phyloP scores from a whole-genome alignment of 2,113 vertebrate genomes.

The human region GRCh38 chr1:48204001-48204500 shows the following conservation, averaged over 20 bases:
- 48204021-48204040: not conserved
- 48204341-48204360: not conserved
- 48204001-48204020: not conserved
- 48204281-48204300: not conserved
- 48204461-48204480: not conserved
- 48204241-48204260: not conserved
- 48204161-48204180: not conserved
- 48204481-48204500: not conserved
- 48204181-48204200: not conserved
- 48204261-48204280: not conserved
- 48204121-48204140: not conserved
- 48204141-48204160: not conserved
- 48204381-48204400: fast-evolving
- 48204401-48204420: not conserved
- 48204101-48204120: not conserved
- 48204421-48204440: not conserved
- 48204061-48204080: not conserved
- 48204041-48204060: not conserved
- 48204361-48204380: not conserved
- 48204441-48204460: not conserved
- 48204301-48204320: not conserved
- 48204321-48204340: not conserved
- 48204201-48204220: not conserved
- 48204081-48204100: not conserved
- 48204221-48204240: not conserved